A percentile compares a stretch with the other conserved stretches of the same genome.
These are phyloP conservation scores for Solenodon paradoxus DNA, from an alignment of 2,113 vertebrate species.

Conservation along the genomic window DNA sequence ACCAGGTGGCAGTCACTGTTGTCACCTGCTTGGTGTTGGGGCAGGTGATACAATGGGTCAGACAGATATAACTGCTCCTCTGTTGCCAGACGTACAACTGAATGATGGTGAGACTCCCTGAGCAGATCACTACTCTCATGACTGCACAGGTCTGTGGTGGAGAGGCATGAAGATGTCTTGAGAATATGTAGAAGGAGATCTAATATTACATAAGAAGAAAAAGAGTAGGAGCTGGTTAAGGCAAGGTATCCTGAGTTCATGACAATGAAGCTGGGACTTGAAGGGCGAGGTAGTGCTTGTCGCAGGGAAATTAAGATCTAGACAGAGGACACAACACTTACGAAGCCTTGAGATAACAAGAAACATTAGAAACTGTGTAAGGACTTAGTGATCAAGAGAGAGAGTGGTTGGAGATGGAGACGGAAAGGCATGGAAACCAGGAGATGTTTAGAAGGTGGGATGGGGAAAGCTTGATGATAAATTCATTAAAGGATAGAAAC, in stretches of 20 bases:
- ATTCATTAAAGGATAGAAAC: background rate
- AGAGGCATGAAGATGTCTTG: background rate
- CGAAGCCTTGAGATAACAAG: background rate
- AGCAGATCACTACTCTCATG: background rate
- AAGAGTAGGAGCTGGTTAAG: background rate
- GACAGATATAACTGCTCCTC: background rate
- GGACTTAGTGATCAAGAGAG: conserved; percentile 13
- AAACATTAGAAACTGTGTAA: background rate
- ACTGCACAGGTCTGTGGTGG: background rate
- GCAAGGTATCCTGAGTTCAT: background rate
- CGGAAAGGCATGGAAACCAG: background rate
- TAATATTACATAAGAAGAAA: background rate
- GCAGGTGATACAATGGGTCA: background rate
- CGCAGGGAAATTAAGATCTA: background rate
- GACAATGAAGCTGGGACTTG: background rate
- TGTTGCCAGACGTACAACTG: background rate
- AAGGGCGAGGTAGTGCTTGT: background rate
- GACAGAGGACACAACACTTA: background rate
- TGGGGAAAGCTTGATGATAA: background rate
- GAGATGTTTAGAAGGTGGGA: background rate
- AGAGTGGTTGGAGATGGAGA: conserved; percentile 37
- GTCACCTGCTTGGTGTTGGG: background rate
- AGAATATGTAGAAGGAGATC: background rate
- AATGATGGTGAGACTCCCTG: background rate
- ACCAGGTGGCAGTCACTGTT: background rate